Percentiles rank a stretch among this genome's conserved stretches.
Conservation (phyloP, 2,888 invertebrate species). For the Platypus cylindrus region DNA sequence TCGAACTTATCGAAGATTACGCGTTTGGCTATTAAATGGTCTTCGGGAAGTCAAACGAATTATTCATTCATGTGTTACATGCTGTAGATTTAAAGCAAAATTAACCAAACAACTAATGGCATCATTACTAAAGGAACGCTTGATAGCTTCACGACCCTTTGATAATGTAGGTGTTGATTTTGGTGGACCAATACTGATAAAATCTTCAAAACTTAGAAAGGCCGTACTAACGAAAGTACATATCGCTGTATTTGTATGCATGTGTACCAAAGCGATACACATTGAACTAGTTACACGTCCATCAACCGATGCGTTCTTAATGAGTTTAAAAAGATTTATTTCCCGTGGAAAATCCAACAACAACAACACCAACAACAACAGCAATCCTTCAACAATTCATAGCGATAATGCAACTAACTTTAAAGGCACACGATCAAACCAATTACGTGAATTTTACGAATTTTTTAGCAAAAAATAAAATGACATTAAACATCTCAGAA, state of each 20-base stretch:
- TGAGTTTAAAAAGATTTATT: no score
- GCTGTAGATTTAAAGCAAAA: conserved; percentile 5
- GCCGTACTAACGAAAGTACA: no score
- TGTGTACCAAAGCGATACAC: background rate
- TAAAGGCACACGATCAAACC: background rate
- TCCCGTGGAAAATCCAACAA: no score
- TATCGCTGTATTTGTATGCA: no score
- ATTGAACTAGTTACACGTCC: no score
- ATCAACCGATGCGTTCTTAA: no score
- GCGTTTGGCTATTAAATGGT: conserved; percentile 1
- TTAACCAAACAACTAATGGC: conserved; percentile 1
- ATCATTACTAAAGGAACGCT: conserved; percentile 3
- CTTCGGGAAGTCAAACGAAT: background rate
- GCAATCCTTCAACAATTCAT: no score
- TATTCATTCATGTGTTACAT: conserved; percentile 5
- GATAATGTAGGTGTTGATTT: conserved; percentile 6
- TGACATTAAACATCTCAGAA: no score
- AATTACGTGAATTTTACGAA: no score
- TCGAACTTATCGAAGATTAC: conserved; percentile 1
- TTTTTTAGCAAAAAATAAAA: no score
- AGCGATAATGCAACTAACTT: conserved; percentile 1
- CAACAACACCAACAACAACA: no score
- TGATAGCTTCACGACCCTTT: conserved; percentile 3
- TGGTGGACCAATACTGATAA: conserved; percentile 1
- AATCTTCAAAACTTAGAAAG: background rate